Evolutionary conservation across 2,113 vertebrate species (phyloP).

Genomic region (Notarius lentiginosus): DNA sequence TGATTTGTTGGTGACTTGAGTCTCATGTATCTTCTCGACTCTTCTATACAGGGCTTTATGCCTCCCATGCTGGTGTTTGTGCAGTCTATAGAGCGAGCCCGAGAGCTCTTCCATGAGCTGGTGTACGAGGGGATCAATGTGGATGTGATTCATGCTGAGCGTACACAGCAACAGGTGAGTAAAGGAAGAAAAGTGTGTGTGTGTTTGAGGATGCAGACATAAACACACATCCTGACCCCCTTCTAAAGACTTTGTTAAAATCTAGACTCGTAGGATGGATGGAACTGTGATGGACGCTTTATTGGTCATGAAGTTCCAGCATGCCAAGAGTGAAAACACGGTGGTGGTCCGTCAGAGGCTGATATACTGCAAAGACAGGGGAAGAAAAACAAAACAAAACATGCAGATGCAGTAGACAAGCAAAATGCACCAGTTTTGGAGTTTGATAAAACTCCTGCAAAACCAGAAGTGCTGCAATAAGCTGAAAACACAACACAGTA

Average conservation of each 20-base stretch:
- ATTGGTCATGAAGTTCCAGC: no score
- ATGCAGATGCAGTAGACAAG: not conserved
- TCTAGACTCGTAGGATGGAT: not conserved
- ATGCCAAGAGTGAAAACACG: no score
- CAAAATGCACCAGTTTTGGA: no score
- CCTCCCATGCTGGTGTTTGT: conserved; percentile 96
- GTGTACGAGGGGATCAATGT: conserved; percentile 97
- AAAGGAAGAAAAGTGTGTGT: not conserved
- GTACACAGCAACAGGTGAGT: conserved; percentile 53
- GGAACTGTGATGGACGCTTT: not conserved
- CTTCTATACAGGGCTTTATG: conserved; percentile 80
- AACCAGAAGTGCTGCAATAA: not conserved
- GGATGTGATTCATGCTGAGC: conserved; percentile 92
- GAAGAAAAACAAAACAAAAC: no score
- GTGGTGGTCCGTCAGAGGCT: no score
- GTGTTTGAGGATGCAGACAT: not conserved
- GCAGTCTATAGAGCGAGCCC: conserved; percentile 92
- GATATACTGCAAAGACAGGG: no score
- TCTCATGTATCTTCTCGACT: not conserved
- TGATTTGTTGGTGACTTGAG: not conserved
- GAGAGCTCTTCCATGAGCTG: conserved; percentile 93
- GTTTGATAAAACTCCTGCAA: not conserved
- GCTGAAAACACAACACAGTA: not conserved
- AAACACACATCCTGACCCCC: not conserved
- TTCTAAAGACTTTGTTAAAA: not conserved